Base-by-base conservation (phyloP, 23 tunicate species). In the Ascidia mentula region DNA sequence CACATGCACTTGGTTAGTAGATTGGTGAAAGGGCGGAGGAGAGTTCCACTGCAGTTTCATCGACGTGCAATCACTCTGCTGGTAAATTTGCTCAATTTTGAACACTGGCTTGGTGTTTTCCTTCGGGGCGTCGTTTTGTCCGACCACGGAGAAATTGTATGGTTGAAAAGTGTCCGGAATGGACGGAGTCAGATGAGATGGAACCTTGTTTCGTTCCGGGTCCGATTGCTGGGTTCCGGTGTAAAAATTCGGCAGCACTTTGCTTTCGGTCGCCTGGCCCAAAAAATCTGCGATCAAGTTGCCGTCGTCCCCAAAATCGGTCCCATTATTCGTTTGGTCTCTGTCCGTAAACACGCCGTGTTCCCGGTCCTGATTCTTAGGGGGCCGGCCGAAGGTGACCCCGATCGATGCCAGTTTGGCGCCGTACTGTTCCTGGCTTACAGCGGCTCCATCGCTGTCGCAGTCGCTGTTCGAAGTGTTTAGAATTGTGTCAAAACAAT, bases 401-500 rank as follows among this genome's bases (percentile, higher is more conserved):
- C 89, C 89, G 69, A 85, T 85, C 22, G 89, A 71, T 38, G 89
- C 89, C 28, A 86, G 40, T 73, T 86, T 86, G 1, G 75, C 71
- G 36, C 78, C 39, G 65, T 20, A 53, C 22, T 53, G 65, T 28
- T 53, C 65, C 4, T 26, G 65, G 65, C 28, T 3, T 28, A 53
- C 4, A 12, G 45, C 86, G 9, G 38, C 36, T 20, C 84, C 59
- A 60, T 79, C 90, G 75, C 90, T 86, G 34, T 18, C 72, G 22
- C 73, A 30, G 8, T 46, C 61, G 61, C 46, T 75, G 34, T 24
- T 40, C 17, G 89, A 31, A 18, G 82, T 69, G 79, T 83, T 83
- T 31, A 89, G 80, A 38, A 89, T 78, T 34, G 86, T 59, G 4
- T 89, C 88, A 31, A 89, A 61, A 59, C 82, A 89, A 77, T 89